Evolutionary conservation across 2,113 vertebrate genomes (phyloP), one percentile per base, ranked within the genome.

Genomic region (Pluvialis apricaria): DNA sequence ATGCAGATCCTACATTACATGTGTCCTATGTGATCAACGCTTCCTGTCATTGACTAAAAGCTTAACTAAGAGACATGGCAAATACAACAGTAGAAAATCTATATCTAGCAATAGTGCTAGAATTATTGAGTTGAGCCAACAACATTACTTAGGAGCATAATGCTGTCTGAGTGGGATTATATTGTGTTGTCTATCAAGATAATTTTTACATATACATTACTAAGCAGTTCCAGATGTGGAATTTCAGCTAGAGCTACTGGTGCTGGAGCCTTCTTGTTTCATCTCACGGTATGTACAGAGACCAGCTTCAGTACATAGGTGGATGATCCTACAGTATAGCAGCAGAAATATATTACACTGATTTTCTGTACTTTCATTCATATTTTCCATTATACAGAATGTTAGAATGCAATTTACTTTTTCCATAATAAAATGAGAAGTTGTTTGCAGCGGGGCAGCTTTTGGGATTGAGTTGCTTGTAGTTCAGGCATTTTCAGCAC

Each of bases 171-270:
- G 55, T 72, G 64, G 70, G 81, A 94, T 91, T 94, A 94, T 69
- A 66, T 85, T 91, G 84, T 95, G 42, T 89, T 92, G 95, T 91
- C 94, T 97, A 90, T 92, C 86, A 90, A 91, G 92, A 82, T 90
- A 91, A 66, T 90, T 96, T 97, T 92, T 94, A 69, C 29, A 68
- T 96, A 95, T 85, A 97, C 70, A 87, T 82, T 95, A 58, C 88
- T 97, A 96, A 97, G 38, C 34, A 51, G 42, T 91, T 91, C 94
- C 92, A 97, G 92, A 94, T 97, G 94, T 95, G 92, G n/a, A 94
- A 88, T 82, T 31, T 90, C 36, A 87, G 16, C 52, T 68, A 25
- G 6, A 76, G 81, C 93, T 94, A 94, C 92, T 83, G 58, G 15
- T 45, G 31, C 51, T 66, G 73, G 10, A 82, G 10, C 28, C 13